Percentiles rank a stretch among this genome's conserved stretches.
Evolutionary conservation across 2,113 vertebrate species (phyloP).

Genomic region (Centropus bengalensis): DNA sequence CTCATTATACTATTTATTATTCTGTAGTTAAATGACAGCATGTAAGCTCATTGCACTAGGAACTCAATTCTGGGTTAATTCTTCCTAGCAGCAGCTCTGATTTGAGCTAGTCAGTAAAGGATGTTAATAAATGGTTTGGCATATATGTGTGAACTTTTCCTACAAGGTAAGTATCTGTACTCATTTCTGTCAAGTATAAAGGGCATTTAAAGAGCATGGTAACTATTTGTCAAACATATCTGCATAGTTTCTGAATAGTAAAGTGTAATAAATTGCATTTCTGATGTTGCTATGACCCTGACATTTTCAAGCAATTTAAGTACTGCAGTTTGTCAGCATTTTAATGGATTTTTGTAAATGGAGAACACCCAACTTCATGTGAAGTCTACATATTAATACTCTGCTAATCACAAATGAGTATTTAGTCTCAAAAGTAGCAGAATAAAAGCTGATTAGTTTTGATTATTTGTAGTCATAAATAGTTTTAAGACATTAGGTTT

Average conservation of each 20-base stretch:
- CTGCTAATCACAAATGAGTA: not conserved
- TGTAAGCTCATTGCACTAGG: not conserved
- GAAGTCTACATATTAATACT: not conserved
- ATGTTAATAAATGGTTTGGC: constrained; percentile 35
- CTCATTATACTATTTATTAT: not conserved
- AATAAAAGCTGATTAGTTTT: not conserved
- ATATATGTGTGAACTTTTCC: constrained; percentile 48
- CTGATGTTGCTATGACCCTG: constrained; percentile 31
- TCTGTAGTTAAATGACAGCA: not conserved
- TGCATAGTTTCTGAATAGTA: constrained; percentile 27
- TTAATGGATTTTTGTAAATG: not conserved
- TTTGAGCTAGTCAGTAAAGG: not conserved
- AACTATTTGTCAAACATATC: constrained; percentile 50
- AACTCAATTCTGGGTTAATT: constrained; percentile 16
- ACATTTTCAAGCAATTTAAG: constrained; percentile 43
- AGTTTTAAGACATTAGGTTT: not conserved
- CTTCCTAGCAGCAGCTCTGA: not conserved
- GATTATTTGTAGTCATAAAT: not conserved
- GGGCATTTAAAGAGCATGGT: constrained; percentile 50
- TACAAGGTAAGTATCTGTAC: constrained; percentile 34
- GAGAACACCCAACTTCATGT: not conserved
- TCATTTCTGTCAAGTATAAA: constrained; percentile 58
- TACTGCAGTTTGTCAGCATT: not conserved
- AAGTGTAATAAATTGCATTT: constrained; percentile 40
- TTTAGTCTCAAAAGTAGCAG: not conserved